Base-by-base conservation (phyloP, 2,888 invertebrate species). In the Athripsodes cinereus region DNA sequence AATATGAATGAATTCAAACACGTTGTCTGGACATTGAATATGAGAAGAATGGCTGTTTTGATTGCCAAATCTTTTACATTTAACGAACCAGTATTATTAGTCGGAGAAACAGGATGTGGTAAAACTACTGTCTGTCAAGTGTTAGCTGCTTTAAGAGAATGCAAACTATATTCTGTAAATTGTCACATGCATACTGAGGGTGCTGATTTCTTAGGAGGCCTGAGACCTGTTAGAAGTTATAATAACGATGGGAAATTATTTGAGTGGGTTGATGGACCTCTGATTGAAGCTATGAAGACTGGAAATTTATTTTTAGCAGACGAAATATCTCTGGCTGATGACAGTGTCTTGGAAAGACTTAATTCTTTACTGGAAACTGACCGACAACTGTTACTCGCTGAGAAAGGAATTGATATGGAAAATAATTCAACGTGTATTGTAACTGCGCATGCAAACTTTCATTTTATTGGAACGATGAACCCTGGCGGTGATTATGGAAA, bases 101-200 rank as follows among this genome's bases (percentile, higher is more conserved):
- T 99, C 1, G 99, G 99, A 10, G 96, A 97, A 69, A 99, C 99
- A 1, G 99, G 96, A 0, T 94, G 96, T 69, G 98, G 98, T 0
- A 98, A 98, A 79, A 98, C 98, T 0, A 96, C 96, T 0, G 84
- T 97, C 2, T 96, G 96, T 67, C 94, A 98, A 76, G 78, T 96
- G 18, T 80, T 93, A 53, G 88, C 96, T 3, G 80, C 84, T 22
- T 77, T 90, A 54, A 83, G 80, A 61, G 72, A 78, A 1, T 85
- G 85, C 55, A 74, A 83, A 55, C 76, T 98, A 40, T 79, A 87
- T 55, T 86, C 91, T 40, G 85, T 98, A 1, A 99, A 98, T 74
- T 99, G 99, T 74, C 99, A 99, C 69, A 93, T 98, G 89, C 94
- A 99, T 69, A 96, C 97, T 0, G 99, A 99, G 74, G 94, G 96